Evolutionary conservation across 2,113 vertebrate genomes (phyloP).

Genomic region (Triplophysa siluroides): DNA sequence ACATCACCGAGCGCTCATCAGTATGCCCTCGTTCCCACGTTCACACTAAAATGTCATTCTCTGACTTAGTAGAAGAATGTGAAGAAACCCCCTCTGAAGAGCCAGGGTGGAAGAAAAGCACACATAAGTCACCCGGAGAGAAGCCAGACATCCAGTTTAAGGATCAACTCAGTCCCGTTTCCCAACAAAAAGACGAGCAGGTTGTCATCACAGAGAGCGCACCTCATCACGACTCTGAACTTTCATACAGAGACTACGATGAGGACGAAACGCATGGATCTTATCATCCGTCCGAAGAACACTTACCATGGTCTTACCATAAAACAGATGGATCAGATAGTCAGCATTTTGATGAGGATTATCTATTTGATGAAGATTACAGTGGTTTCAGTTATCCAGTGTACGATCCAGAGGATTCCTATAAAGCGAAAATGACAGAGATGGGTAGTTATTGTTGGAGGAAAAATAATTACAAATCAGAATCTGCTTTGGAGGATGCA

Average conservation of each 20-base stretch:
- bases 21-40: neutral
- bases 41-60: neutral
- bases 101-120: neutral
- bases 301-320: neutral
- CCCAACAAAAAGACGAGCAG: neutral
- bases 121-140: neutral
- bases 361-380: neutral
- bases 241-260: neutral
- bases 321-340: neutral
- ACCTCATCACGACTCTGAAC: neutral
- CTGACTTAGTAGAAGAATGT: neutral
- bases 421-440: constrained; percentile 23
- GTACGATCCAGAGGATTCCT: constrained; percentile 13
- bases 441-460: neutral
- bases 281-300: neutral
- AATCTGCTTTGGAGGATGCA: neutral
- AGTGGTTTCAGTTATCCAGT: neutral
- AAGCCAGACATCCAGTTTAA: neutral
- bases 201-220: neutral
- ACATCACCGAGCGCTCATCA: neutral
- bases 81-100: constrained; percentile 8
- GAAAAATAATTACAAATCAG: neutral
- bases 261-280: constrained; percentile 10
- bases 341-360: neutral
- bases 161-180: neutral